Conservation (phyloP, 1,140 invertebrate species). For the Acromyrmex heyeri region DNA sequence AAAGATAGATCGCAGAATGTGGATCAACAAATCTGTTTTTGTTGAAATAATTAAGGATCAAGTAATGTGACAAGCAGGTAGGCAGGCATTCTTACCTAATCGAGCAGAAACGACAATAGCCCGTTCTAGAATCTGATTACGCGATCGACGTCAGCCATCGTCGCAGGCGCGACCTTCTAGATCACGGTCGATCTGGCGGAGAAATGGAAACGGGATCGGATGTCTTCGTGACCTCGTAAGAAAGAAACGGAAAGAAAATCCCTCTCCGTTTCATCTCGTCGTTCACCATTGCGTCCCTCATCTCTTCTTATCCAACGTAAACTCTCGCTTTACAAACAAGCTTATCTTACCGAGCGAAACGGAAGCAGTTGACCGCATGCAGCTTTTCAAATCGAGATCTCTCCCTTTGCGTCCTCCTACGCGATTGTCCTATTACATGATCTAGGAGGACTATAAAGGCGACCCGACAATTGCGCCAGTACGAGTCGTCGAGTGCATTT, state of each 20-base stretch:
- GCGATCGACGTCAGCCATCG: slow-evolving; percentile 60
- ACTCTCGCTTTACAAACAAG: slow-evolving; percentile 75
- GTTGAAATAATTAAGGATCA: neutral
- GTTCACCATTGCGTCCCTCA: neutral
- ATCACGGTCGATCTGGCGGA: slow-evolving; percentile 48
- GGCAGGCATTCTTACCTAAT: slow-evolving; percentile 20
- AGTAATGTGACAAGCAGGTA: slow-evolving; percentile 1
- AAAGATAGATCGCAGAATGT: neutral
- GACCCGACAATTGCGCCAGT: neutral
- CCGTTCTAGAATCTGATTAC: slow-evolving; percentile 46
- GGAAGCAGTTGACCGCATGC: slow-evolving; percentile 32
- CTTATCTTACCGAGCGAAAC: slow-evolving; percentile 69
- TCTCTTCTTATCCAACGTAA: slow-evolving; percentile 49
- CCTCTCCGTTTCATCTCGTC: slow-evolving; percentile 34
- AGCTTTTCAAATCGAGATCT: slow-evolving; percentile 14
- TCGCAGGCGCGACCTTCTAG: slow-evolving; percentile 49
- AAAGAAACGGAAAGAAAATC: slow-evolving; percentile 67
- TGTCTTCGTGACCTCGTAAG: slow-evolving; percentile 68
- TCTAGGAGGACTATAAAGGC: slow-evolving; percentile 65
- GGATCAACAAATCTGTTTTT: neutral
- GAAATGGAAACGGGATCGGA: slow-evolving; percentile 73
- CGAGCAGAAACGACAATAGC: slow-evolving; percentile 24
- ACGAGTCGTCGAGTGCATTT: slow-evolving; percentile 42
- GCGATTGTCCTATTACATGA: slow-evolving; percentile 63
- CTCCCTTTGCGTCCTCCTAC: neutral